These are phyloP conservation scores for Conger conger DNA, from an alignment of 2,113 vertebrate genomes.

Conservation along the genomic window DNA sequence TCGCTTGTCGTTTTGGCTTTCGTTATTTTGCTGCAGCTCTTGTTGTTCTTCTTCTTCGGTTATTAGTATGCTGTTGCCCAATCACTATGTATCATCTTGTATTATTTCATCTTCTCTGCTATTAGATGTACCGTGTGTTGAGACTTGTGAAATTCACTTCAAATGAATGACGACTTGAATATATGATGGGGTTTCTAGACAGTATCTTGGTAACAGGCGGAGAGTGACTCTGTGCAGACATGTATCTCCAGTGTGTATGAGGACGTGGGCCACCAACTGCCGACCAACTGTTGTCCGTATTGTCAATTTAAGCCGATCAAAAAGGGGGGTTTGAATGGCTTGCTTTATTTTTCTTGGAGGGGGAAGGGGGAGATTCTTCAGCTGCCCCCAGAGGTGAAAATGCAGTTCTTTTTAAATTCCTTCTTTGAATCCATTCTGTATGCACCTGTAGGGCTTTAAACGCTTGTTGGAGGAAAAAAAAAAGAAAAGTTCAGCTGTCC, in stretches of 20 bases:
- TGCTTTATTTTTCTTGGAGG: conserved; percentile 34
- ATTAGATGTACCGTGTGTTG: no score
- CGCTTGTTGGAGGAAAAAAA: conserved; percentile 40
- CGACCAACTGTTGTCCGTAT: conserved; percentile 23
- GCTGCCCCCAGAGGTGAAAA: conserved; percentile 60
- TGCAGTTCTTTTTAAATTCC: conserved; percentile 57
- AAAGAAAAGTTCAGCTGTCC: conserved; percentile 68
- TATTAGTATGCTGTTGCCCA: no score
- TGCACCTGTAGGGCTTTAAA: conserved; percentile 71
- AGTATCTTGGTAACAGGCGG: background rate
- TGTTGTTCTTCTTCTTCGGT: no score
- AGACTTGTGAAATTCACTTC: no score
- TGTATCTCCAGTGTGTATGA: background rate
- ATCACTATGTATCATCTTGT: no score
- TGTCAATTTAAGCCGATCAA: conserved; percentile 37
- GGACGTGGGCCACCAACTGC: conserved; percentile 25
- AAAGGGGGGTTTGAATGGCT: conserved; percentile 41
- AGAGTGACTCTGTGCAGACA: background rate
- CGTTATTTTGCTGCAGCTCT: no score
- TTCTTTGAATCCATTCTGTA: conserved; percentile 63
- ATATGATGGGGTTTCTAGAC: background rate
- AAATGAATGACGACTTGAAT: no score
- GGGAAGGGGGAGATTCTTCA: conserved; percentile 33
- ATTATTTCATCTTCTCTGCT: no score
- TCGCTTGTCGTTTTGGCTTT: no score